These are phyloP conservation scores for Columba janthina DNA, from an alignment of 2,113 vertebrate genomes.

Conservation along the genomic window DNA sequence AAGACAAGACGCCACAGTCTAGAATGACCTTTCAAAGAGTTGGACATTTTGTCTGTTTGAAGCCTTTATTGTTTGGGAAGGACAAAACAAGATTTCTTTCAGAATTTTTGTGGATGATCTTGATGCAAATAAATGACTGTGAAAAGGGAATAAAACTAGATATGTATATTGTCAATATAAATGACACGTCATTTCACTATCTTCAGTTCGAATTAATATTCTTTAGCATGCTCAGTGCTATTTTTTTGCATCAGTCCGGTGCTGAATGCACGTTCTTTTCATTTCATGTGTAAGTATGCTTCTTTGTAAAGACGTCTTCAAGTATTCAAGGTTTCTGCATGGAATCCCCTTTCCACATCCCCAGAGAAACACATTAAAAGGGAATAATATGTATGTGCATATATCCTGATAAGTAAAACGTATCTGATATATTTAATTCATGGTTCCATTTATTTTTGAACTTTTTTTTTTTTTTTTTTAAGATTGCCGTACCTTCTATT, in stretches of 20 bases:
- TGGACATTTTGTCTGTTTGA: neutral
- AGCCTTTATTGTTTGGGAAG: neutral
- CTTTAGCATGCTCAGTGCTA: neutral
- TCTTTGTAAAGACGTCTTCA: neutral
- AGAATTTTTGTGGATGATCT: neutral
- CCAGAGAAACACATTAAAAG: neutral
- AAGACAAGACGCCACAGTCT: neutral
- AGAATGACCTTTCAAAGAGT: neutral
- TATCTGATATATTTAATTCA: neutral
- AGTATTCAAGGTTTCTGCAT: neutral
- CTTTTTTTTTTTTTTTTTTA: neutral
- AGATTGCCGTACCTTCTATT: neutral
- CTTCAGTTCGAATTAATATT: neutral
- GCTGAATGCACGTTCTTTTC: neutral
- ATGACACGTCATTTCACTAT: neutral
- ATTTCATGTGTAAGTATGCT: neutral
- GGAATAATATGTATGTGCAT: neutral
- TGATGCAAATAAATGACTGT: neutral
- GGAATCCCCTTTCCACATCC: neutral
- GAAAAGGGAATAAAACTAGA: neutral
- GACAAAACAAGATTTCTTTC: neutral
- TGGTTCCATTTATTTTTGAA: neutral
- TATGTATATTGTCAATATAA: neutral
- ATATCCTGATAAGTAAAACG: neutral
- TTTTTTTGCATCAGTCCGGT: neutral